phyloP scores from a whole-genome alignment of 2,888 invertebrate species.

The Cotesia congregata region DNA sequence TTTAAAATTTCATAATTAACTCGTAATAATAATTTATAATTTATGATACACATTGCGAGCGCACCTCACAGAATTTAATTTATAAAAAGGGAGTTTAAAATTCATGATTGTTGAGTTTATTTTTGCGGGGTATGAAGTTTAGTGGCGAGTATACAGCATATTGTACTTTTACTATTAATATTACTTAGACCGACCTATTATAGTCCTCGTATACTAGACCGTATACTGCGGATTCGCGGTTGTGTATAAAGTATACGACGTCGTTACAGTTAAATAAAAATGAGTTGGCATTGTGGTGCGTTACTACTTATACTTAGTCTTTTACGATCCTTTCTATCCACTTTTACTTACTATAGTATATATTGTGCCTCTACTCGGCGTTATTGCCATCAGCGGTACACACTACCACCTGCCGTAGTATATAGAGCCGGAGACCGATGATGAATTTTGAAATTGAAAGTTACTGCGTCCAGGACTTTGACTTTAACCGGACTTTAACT shows the following conservation, averaged over 20 bases:
- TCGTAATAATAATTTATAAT: no score
- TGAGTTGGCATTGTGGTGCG: conserved; percentile 7
- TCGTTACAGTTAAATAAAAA: conserved; percentile 9
- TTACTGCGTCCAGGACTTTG: conserved; percentile 6
- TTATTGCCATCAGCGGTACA: neutral
- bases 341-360: conserved; percentile 17
- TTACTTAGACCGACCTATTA: neutral
- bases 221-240: neutral
- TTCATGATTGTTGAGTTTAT: no score
- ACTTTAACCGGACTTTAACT: neutral
- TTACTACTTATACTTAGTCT: conserved; percentile 12
- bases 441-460: conserved; percentile 22
- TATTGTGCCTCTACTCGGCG: neutral
- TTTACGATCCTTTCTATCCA: conserved; percentile 19
- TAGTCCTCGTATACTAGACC: neutral
- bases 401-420: neutral
- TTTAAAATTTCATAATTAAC: no score
- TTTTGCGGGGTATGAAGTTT: no score
- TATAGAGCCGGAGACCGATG: neutral
- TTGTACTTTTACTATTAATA: neutral
- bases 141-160: neutral
- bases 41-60: no score
- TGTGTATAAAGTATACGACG: neutral
- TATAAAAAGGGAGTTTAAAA: no score
- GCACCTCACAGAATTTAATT: no score